phyloP scores from a whole-genome alignment of 2,113 vertebrate species.

The Manacus vitellinus region DNA sequence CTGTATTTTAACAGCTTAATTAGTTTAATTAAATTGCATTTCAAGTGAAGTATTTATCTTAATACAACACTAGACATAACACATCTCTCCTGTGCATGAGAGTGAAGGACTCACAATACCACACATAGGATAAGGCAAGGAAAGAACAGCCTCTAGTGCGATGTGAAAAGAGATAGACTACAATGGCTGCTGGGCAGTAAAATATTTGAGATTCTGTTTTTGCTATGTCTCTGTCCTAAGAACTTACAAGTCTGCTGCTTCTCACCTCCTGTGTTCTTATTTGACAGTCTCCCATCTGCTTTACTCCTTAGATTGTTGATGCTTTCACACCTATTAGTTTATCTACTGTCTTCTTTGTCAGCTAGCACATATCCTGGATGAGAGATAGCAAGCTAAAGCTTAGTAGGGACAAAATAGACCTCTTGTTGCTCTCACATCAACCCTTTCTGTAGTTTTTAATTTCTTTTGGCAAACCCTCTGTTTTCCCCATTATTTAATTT shows the following conservation, averaged over 20 bases:
- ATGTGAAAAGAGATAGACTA: not conserved
- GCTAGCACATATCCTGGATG: not conserved
- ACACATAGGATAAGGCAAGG: not conserved
- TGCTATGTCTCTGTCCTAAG: not conserved
- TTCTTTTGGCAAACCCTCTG: not conserved
- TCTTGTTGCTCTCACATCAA: not conserved
- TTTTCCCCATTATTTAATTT: not conserved
- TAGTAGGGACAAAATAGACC: not conserved
- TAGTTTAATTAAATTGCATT: not conserved
- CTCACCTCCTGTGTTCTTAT: not conserved
- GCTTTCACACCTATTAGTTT: not conserved
- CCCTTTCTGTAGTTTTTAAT: not conserved
- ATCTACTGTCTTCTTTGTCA: not conserved
- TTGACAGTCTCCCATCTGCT: not conserved
- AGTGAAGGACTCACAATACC: not conserved
- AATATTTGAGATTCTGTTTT: not conserved
- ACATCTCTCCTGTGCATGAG: not conserved
- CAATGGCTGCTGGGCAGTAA: not conserved
- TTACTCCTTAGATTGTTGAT: not conserved
- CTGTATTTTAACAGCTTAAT: not conserved
- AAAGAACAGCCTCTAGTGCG: not conserved
- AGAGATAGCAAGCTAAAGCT: not conserved
- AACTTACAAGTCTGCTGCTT: not conserved
- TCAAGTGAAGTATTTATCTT: not conserved
- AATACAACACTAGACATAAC: not conserved